Conservation (phyloP, 92 coral and sea anemone genomes). For the Porites lobata region DNA sequence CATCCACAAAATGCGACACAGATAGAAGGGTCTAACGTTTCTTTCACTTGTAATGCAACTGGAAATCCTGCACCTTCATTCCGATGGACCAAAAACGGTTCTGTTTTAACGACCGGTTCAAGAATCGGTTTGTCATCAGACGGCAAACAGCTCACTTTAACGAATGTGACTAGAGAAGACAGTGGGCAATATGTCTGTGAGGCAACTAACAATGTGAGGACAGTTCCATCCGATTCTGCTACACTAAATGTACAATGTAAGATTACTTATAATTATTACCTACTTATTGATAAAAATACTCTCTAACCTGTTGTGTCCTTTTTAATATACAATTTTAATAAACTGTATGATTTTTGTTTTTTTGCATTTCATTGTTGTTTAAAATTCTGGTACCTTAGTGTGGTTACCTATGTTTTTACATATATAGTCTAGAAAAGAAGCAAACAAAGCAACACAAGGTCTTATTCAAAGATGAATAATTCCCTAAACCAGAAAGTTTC, state of each 20-base stretch:
- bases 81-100: slow-evolving; percentile 44
- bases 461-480: too few species aligned
- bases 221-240: not conserved
- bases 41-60: slow-evolving; percentile 25
- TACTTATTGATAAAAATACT: too few species aligned
- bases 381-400: too few species aligned
- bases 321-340: too few species aligned
- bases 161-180: slow-evolving; percentile 31
- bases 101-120: not conserved
- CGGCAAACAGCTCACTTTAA: slow-evolving; percentile 23
- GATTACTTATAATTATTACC: not conserved
- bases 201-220: slow-evolving; percentile 27
- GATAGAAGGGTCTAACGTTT: slow-evolving; percentile 32
- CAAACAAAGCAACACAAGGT: too few species aligned
- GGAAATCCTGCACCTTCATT: slow-evolving; percentile 55
- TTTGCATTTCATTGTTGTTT: too few species aligned
- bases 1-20: slow-evolving; percentile 34
- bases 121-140: slow-evolving; percentile 9
- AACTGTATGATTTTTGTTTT: too few species aligned
- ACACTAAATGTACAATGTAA: slow-evolving; percentile 40
- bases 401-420: too few species aligned
- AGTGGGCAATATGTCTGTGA: slow-evolving; percentile 26
- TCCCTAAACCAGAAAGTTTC: too few species aligned
- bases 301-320: too few species aligned
- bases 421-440: too few species aligned